Base-by-base conservation (phyloP, 2,888 invertebrate species). In the Crepidodera aurea region DNA sequence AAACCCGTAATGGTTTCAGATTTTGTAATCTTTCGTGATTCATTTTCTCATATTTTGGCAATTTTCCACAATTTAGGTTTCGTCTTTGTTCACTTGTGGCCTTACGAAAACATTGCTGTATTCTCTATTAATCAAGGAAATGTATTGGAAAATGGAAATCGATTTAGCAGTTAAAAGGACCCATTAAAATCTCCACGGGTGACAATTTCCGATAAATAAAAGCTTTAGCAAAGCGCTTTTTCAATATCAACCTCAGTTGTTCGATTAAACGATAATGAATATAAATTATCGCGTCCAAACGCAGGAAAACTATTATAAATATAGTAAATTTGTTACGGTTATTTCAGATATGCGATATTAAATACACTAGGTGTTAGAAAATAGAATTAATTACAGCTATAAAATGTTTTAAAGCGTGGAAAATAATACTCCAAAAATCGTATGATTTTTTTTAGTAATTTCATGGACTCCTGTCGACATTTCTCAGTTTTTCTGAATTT, bases 261-360 rank as follows among this genome's bases (percentile, higher is more conserved):
- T 62, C 74, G 76, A 77, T 78, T 77, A 77, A 68, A 64, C 62
- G 13, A 70, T 77, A 77, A 78, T 77, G 77, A 77, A 76, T 76
- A 78, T 77, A 77, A 76, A 77, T 77, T 75, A 48, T 13, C 42
- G 12, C n/a, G n/a, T 27, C 5, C 27, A 27, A n/a, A n/a, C n/a
- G n/a, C n/a, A n/a, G n/a, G n/a, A n/a, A n/a, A n/a, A n/a, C n/a
- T n/a, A n/a, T n/a, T n/a, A n/a, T n/a, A n/a, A n/a, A n/a, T n/a
- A n/a, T n/a, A n/a, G n/a, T n/a, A n/a, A n/a, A n/a, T n/a, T n/a
- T n/a, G n/a, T n/a, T n/a, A n/a, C n/a, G n/a, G n/a, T n/a, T n/a
- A n/a, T n/a, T n/a, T n/a, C n/a, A n/a, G n/a, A n/a, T n/a, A n/a
- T n/a, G n/a, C n/a, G n/a, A n/a, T n/a, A n/a, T n/a, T n/a, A n/a